Base-by-base conservation (phyloP, 2,113 vertebrate species). In the Edolisoma coerulescens region DNA sequence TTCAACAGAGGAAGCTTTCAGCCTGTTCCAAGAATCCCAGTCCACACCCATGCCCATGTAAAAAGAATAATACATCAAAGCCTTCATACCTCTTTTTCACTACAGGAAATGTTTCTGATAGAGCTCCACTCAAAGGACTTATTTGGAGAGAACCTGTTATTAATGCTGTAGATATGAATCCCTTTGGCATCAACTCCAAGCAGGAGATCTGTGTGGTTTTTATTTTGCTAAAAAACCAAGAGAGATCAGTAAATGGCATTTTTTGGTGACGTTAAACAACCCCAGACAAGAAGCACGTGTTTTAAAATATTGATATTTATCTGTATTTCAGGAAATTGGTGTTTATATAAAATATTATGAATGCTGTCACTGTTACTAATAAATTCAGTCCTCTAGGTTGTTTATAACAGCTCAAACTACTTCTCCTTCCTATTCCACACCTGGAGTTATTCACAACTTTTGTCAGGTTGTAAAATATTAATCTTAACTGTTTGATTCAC, bases 61-160 rank as follows among this genome's bases (percentile, higher is more conserved):
- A 95, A 82, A 87, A 90, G 52, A 87, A 90, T 77, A 81, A 80
- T 56, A 93, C 11, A 86, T 78, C 78, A 92, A 60, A 81, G 56
- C 44, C 71, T 73, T 67, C 94, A 76, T 96, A 99, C 99, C 98
- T 99, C 99, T 93, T 99, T 99, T 92, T 99, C 99, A 56, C 98
- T 99, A 95, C 99, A 99, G 57, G 98, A 99, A 93, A 99, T 99
- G 96, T 99, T 99, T 80, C 98, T 98, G 92, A 99, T 99, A 69
- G 98, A 98, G 33, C 98, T 99, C 99, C 99, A 99, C 32, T 99
- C 98, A 77, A 99, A 99, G 0, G 99, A 99, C 90, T 99, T 99
- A 92, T 98, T 99, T 16, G 98, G 98, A 96, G 97, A 98, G 57
- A 99, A 98, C 83, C 99, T 99, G 95, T 98, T 99, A 95, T 98